Evolutionary conservation across 2,113 vertebrate species (phyloP), one percentile per base, ranked within the genome.

Genomic region (Passer domesticus): DNA sequence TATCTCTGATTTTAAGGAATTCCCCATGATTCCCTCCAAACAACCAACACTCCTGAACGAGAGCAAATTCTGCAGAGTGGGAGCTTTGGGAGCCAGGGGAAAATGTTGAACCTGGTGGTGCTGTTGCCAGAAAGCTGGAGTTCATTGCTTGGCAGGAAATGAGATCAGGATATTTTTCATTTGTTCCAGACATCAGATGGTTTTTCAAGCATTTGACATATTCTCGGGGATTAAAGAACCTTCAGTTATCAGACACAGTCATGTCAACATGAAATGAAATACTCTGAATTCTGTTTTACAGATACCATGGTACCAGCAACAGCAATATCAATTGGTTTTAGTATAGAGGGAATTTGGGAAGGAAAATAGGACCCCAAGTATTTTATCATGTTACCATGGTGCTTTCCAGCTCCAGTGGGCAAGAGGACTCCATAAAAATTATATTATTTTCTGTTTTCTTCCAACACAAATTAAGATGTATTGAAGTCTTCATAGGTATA

Each of bases 141-240:
- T 69, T 92, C 55, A 13, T 37, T 62, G 59, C 86, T 83, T 83
- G 67, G 76, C 68, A 94, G 86, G 83, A 89, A 86, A 67, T 24
- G 19, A 83, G 56, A 70, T 3, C 56, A 6, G 46, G 67, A 41
- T 88, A 13, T 92, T 93, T 90, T 66, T 81, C 30, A 62, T 83
- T 86, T 83, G 28, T 67, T 94, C 67, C 73, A 67, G 92, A 87
- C 60, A 91, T 82, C 52, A 91, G 81, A 63, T 92, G 70, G 13
- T 7, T 68, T 90, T 91, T 66, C 39, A 66, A 77, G 80, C 28
- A 15, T 77, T 87, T 72, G 46, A 62, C 79, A 46, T 31, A 62
- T 59, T 55, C 77, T 89, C 33, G 64, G 28, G 43, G 46, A 67
- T 89, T 67, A 24, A 43, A 80, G 68, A 59, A 58, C 55, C 55